Percentiles rank a stretch among this genome's conserved stretches.
Evolutionary conservation across 1,140 invertebrate genomes (phyloP).

Genomic region (Vanessa tameamea): DNA sequence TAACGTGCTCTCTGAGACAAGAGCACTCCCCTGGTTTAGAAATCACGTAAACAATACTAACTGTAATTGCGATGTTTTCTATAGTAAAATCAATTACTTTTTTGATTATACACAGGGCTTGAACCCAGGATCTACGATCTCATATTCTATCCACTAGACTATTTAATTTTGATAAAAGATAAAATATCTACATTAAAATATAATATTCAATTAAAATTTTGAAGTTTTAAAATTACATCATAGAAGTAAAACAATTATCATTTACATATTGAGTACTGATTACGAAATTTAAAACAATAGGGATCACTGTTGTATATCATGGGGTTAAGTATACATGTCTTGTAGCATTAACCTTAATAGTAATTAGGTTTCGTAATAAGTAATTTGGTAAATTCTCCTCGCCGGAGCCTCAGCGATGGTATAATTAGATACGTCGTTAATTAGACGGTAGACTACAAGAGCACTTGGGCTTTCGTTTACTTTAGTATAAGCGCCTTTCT

Average conservation of each 20-base stretch:
- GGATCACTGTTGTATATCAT: constrained; percentile 19
- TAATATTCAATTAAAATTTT: too few relatives aligned
- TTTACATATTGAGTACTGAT: neutral
- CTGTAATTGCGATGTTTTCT: too few relatives aligned
- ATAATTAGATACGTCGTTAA: constrained; percentile 76
- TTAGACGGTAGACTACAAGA: constrained; percentile 65
- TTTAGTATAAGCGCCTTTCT: constrained; percentile 26
- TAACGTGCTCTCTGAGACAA: too few relatives aligned
- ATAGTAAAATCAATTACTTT: too few relatives aligned
- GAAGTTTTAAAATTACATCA: too few relatives aligned
- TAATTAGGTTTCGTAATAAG: constrained; percentile 71
- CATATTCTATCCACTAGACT: too few relatives aligned
- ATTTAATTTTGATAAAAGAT: too few relatives aligned
- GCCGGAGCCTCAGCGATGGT: constrained; percentile 56
- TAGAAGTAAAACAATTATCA: neutral
- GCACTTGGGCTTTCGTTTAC: constrained; percentile 63
- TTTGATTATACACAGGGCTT: too few relatives aligned
- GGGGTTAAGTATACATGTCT: constrained; percentile 31
- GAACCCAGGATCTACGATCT: too few relatives aligned
- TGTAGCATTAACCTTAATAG: constrained; percentile 56
- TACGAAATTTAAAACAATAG: neutral
- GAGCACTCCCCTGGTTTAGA: too few relatives aligned
- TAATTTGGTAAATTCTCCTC: constrained; percentile 71
- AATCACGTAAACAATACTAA: too few relatives aligned
- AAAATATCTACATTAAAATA: too few relatives aligned